Conservation (phyloP, 1,140 invertebrate species). For the Atopsyche davidsoni region DNA sequence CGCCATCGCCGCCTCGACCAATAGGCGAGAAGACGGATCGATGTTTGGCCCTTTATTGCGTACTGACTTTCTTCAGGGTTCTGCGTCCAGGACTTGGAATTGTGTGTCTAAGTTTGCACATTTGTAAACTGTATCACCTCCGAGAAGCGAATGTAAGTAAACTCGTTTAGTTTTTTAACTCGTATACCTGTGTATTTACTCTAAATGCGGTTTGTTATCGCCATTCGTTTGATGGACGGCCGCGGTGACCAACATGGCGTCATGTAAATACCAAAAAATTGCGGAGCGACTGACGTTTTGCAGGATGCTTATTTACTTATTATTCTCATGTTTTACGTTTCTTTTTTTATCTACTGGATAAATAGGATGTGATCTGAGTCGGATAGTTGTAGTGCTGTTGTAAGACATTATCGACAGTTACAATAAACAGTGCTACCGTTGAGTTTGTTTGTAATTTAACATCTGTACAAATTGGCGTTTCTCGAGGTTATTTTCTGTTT, state of each 20-base stretch:
- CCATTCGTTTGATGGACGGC: conserved; percentile 28
- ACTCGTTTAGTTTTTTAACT: conserved; percentile 23
- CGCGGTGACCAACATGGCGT: conserved; percentile 48
- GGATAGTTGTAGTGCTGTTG: no score
- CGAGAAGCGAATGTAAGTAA: conserved; percentile 50
- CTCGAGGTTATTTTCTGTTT: no score
- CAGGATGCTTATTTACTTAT: no score
- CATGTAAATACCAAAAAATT: conserved; percentile 29
- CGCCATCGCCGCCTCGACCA: conserved; percentile 17
- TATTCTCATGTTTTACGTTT: no score
- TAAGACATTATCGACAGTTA: no score
- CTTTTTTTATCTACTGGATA: no score
- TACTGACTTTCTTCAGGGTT: conserved; percentile 54
- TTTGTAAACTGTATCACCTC: conserved; percentile 51
- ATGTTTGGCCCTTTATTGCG: conserved; percentile 56
- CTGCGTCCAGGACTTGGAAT: conserved; percentile 56
- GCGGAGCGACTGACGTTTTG: background rate
- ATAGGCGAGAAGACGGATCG: conserved; percentile 47
- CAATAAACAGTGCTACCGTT: no score
- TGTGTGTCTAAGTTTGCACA: conserved; percentile 51
- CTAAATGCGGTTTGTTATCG: conserved; percentile 1
- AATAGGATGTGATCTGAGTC: no score
- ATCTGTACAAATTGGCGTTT: no score
- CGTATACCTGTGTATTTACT: conserved; percentile 6
- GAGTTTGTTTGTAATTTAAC: no score